Base-by-base conservation (phyloP, 2,113 vertebrate genomes). In the Sinocyclocheilus grahami region DNA sequence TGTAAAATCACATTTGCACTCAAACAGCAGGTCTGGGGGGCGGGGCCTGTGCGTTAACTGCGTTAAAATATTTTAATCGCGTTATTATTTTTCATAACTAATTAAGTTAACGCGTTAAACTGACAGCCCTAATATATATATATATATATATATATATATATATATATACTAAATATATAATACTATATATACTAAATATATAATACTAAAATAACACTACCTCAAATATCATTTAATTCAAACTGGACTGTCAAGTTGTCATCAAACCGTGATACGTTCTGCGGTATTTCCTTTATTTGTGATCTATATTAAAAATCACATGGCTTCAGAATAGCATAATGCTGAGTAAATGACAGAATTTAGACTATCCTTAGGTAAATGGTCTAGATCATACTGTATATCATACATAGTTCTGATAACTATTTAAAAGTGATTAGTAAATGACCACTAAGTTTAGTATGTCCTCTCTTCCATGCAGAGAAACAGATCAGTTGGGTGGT, bases 381-480 rank as follows among this genome's bases (percentile, higher is more conserved):
- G 18, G 20, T 72, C 9, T 1, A 72, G 9, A 72, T 39, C 18
- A 72, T 22, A 11, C 18, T 72, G 18, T 1, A 71, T 2, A 39
- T 72, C 37, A 72, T 72, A 11, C 9, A 42, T 72, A 22, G 30
- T 69, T 39, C 18, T 72, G 18, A 37, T 11, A 72, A 39, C 10
- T 22, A 22, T 20, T 71, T 72, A 39, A 39, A 72, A 5, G 69
- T 39, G 48, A 10, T 42, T 74, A 37, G 8, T 65, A 48, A 14
- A 55, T 10, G 22, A 37, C 27, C 46, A 8, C 4, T 75, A 39
- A 55, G 51, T 16, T 13, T 86, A 67, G 8, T 9, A 69, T 75
- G 30, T 78, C 14, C 9, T 86, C 58, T 89, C 1, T 69, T 22
- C n/a, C 60, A 51, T 72, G 3, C 81, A 91, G 90, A 46, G 83